Evolutionary conservation across 2,113 vertebrate species (phyloP), one percentile per base, ranked within the genome.

Genomic region (Falco punctatus): DNA sequence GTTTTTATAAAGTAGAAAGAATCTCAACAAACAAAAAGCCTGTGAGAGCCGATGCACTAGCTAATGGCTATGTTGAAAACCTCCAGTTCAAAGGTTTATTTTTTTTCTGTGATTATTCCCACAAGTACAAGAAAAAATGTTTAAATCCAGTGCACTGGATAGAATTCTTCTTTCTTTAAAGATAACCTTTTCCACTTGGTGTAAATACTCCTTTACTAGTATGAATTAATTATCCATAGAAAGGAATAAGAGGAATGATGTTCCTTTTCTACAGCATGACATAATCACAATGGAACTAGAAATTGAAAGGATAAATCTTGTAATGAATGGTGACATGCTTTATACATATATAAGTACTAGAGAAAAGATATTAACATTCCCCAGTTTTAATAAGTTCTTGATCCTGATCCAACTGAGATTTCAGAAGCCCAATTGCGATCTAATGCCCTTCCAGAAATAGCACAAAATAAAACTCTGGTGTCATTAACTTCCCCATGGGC

Each of bases 291-390:
- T 83, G 90, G 88, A 81, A 87, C 51, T 83, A 85, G 92, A 98
- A 98, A 98, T 95, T 96, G 95, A 97, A 98, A 96, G 95, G 71
- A 98, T 98, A 96, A 97, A 96, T 98, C 97, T 98, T 97, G 54
- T 81, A 97, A 93, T 88, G 96, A 97, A 92, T 70, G 51, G 52
- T 79, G 96, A 94, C 81, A 96, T 96, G 91, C 44, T 96, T 96
- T 96, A 92, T 93, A 94, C 27, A 21, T 87, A 94, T 89, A 30
- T 84, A 91, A 95, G 65, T 87, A 79, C 57, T 59, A 85, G 93
- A 92, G 87, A 96, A 95, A 90, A 90, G 46, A 96, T 94, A 96
- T 90, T 93, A 97, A 88, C 95, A 97, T 92, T 88, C 73, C 57
- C 87, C 20, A 61, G 54, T 88, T 94, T 90, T 93, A 96, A 95